A percentile compares a stretch with the other conserved stretches of the same genome.
phyloP scores from a whole-genome alignment of 2,888 invertebrate genomes.

The Toxonevra muliebris region DNA sequence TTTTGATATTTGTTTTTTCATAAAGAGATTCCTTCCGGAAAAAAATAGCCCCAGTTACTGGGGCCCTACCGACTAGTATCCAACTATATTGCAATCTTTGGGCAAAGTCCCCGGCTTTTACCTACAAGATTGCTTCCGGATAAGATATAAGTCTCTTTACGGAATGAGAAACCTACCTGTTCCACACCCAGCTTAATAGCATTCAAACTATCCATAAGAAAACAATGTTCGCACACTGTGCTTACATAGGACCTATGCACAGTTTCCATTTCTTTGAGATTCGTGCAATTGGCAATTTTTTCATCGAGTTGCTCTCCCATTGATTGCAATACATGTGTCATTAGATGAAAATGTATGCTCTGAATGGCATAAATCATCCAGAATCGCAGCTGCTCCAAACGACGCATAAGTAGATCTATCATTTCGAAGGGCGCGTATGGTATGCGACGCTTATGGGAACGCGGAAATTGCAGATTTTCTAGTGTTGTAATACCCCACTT shows the following conservation, averaged over 20 bases:
- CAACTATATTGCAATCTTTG: too few relatives aligned
- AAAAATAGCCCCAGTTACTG: too few relatives aligned
- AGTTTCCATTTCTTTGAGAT: conserved; percentile 55
- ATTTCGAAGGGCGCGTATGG: conserved; percentile 55
- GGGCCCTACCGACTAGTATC: too few relatives aligned
- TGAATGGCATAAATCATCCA: conserved; percentile 69
- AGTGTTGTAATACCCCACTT: conserved; percentile 69
- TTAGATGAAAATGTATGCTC: conserved; percentile 67
- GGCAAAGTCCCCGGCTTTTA: too few relatives aligned
- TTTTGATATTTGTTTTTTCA: too few relatives aligned
- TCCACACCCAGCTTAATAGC: conserved; percentile 54
- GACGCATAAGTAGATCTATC: conserved; percentile 59
- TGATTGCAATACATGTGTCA: conserved; percentile 64
- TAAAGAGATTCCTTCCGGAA: too few relatives aligned
- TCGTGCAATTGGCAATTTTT: conserved; percentile 51
- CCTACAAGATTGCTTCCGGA: too few relatives aligned
- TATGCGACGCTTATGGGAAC: conserved; percentile 43
- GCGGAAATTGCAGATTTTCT: conserved; percentile 65
- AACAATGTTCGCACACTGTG: conserved; percentile 56
- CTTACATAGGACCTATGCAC: conserved; percentile 61
- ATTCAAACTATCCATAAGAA: conserved; percentile 48
- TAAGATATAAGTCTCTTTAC: background rate
- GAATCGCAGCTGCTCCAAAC: conserved; percentile 67
- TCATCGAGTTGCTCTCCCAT: conserved; percentile 56
- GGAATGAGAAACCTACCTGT: conserved; percentile 42